phyloP scores from a whole-genome alignment of 2,888 invertebrate genomes.

The Malachius bipustulatus region DNA sequence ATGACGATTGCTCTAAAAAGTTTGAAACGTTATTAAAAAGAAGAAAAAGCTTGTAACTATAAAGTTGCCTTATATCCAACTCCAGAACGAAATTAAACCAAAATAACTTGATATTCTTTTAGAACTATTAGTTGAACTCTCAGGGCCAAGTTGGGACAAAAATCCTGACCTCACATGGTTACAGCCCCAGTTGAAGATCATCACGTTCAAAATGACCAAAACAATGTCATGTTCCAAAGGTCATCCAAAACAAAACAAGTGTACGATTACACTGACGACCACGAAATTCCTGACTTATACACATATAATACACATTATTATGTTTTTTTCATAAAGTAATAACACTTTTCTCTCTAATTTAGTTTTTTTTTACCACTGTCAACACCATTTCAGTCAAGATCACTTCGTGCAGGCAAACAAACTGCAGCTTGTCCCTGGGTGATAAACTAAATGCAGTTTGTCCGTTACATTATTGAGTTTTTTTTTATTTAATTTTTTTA shows the following conservation, averaged over 20 bases:
- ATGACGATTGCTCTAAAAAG: conserved; percentile 11
- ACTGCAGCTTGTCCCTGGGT: conserved; percentile 5
- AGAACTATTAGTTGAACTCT: conserved; percentile 13
- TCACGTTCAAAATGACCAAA: conserved; percentile 9
- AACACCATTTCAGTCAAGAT: conserved; percentile 6
- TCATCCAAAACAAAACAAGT: not conserved
- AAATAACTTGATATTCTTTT: conserved; percentile 12
- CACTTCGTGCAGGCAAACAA: conserved; percentile 6
- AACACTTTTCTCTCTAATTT: conserved; percentile 3
- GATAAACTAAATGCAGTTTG: conserved; percentile 6
- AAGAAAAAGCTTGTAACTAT: conserved; percentile 7
- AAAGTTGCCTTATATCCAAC: conserved; percentile 9
- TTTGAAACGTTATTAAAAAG: conserved; percentile 15
- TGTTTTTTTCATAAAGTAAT: conserved; percentile 3
- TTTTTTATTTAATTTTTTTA: too few relatives aligned
- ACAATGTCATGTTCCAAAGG: conserved; percentile 9
- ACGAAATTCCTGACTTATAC: conserved; percentile 10
- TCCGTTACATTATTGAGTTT: conserved; percentile 6
- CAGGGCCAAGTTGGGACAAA: conserved; percentile 12
- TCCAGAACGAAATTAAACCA: conserved; percentile 12
- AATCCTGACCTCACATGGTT: conserved; percentile 13
- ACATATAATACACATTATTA: conserved; percentile 5
- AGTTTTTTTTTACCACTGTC: not conserved
- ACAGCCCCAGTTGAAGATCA: conserved; percentile 9
- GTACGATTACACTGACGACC: conserved; percentile 11